Base-by-base conservation (phyloP, 2,888 invertebrate species). In the Acanthosoma haemorrhoidale region DNA sequence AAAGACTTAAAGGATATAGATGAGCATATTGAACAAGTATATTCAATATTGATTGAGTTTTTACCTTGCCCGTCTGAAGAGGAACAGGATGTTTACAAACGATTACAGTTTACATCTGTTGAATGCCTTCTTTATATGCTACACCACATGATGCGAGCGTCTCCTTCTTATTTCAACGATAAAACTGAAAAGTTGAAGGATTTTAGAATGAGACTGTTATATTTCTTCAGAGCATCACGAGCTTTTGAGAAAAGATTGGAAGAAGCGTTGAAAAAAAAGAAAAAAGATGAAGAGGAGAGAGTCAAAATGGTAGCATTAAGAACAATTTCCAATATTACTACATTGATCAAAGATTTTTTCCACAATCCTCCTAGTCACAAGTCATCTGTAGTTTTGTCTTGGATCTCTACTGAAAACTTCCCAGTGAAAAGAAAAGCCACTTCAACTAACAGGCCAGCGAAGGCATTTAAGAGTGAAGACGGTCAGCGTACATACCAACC, bases 331-430 rank as follows among this genome's bases (percentile, higher is more conserved):
- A 97, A 97, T 80, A 95, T 97, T 73, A 94, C 93, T 78, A 86
- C 89, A 1, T 84, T 97, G 59, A 94, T 97, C 74, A 91, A 93
- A 79, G 97, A 97, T 82, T 83, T 97, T 75, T 96, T 97, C 82
- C 92, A 95, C 80, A 89, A 90, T 70, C 95, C 96, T 13, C 97
- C 97, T 5, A 89, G 92, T 76, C 96, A 92, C 81, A 96, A 95
- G 79, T 90, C 90, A 77, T 85, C 85, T 75, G 85, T 94, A 71
- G 87, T 87, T 73, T 83, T 93, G 66, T 94, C 93, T 29, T 94
- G 89, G 85, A 13, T 67, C 0, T 67, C 67, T 6, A 13, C 36
- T 43, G 57, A 34, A 41, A 64, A 39, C 11, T 60, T 61, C 38
- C 21, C 34, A 16, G 21, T 16, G n/a, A 36, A 61, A 34, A 61